Conservation (phyloP, 2,888 invertebrate genomes). For the Barypeithes pellucidus region DNA sequence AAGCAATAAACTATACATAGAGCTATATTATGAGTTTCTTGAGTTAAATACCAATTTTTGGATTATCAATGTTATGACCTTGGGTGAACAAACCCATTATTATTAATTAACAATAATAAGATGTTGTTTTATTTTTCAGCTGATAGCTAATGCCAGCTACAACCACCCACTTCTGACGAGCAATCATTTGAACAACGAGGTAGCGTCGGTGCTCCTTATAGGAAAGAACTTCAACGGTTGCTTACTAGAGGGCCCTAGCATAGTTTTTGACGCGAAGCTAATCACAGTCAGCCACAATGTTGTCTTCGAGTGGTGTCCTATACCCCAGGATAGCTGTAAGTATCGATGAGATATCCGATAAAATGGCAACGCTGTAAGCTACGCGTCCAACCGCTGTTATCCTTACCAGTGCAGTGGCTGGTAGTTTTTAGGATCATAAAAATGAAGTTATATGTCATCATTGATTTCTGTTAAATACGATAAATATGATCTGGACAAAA, state of each 20-base stretch:
- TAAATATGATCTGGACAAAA: too few relatives aligned
- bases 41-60: too few relatives aligned
- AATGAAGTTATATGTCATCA: too few relatives aligned
- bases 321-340: conserved; percentile 82
- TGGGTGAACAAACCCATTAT: too few relatives aligned
- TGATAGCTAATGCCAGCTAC: conserved; percentile 86
- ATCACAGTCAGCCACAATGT: conserved; percentile 79
- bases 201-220: conserved; percentile 80
- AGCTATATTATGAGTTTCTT: too few relatives aligned
- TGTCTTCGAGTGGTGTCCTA: conserved; percentile 83
- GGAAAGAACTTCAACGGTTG: conserved; percentile 90
- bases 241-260: conserved; percentile 88
- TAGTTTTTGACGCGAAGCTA: conserved; percentile 81
- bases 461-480: too few relatives aligned
- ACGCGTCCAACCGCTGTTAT: too few relatives aligned
- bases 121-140: conserved; percentile 67
- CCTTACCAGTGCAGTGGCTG: too few relatives aligned
- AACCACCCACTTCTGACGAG: conserved; percentile 83
- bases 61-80: too few relatives aligned
- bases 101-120: neutral
- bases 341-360: conserved; percentile 44
- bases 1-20: too few relatives aligned
- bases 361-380: neutral
- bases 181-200: conserved; percentile 81
- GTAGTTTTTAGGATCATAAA: too few relatives aligned